Percentiles rank a stretch among this genome's conserved stretches.
Evolutionary conservation across 2,797 vertebrate species (phyloP).

Genomic region (Pipistrellus nathusii): DNA sequence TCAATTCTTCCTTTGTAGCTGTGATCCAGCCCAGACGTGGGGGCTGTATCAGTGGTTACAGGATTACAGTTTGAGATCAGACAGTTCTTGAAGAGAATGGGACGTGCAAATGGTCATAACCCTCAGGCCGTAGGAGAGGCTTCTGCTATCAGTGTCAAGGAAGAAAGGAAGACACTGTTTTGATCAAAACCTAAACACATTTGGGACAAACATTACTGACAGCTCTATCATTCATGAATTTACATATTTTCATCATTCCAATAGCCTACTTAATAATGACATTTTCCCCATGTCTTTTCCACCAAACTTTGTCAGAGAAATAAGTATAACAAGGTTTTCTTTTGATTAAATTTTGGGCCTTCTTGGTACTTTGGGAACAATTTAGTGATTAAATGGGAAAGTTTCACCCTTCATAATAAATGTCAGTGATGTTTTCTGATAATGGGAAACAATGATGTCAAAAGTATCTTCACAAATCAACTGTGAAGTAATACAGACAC

Average conservation of each 20-base stretch:
- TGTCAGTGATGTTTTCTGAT: background rate
- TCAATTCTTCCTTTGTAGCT: background rate
- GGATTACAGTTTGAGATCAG: background rate
- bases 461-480: background rate
- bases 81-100: background rate
- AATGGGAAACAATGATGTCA: background rate
- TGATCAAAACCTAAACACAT: slow-evolving; percentile 6
- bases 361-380: background rate
- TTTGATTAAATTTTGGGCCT: slow-evolving; percentile 14
- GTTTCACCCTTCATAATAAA: background rate
- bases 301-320: background rate
- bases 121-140: background rate
- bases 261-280: background rate
- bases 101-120: background rate
- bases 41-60: background rate
- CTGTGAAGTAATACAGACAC: background rate
- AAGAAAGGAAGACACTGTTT: background rate
- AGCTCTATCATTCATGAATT: background rate
- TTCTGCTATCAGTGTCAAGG: background rate
- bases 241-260: background rate
- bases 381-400: background rate
- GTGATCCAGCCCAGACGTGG: background rate
- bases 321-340: background rate
- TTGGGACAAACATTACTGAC: background rate
- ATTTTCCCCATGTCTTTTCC: background rate